These are phyloP conservation scores for Dryadula phaetusa DNA, from an alignment of 2,888 invertebrate genomes.

Conservation along the genomic window DNA sequence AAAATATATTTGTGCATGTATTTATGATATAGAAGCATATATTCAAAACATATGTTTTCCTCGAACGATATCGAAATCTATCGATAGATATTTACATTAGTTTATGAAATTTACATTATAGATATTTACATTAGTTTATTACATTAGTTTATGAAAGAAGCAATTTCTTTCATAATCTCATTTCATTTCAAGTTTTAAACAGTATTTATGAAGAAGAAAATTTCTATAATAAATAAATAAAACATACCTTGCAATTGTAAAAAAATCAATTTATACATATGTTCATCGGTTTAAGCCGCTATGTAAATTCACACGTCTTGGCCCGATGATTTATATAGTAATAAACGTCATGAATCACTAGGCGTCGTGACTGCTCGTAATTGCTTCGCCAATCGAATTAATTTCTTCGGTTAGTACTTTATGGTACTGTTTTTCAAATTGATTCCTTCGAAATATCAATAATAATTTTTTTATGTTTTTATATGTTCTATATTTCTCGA, in stretches of 20 bases:
- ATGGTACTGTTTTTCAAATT: constrained; percentile 78
- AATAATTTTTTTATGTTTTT: constrained; percentile 61
- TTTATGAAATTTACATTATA: too few relatives aligned
- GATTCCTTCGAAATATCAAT: constrained; percentile 69
- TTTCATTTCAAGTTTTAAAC: too few relatives aligned
- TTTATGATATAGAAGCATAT: too few relatives aligned
- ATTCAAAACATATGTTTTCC: too few relatives aligned
- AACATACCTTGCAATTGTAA: not conserved
- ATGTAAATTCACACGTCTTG: constrained; percentile 71
- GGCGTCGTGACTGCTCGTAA: constrained; percentile 79
- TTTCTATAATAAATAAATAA: not conserved
- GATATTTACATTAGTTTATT: too few relatives aligned
- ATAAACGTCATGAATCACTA: constrained; percentile 74
- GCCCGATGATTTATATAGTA: constrained; percentile 68
- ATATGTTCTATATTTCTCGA: constrained; percentile 52
- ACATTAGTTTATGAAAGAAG: too few relatives aligned
- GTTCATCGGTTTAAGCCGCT: constrained; percentile 63
- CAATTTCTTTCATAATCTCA: too few relatives aligned
- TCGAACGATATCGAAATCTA: too few relatives aligned
- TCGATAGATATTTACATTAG: too few relatives aligned
- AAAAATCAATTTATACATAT: constrained; percentile 48
- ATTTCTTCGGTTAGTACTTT: constrained; percentile 75
- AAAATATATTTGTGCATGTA: too few relatives aligned
- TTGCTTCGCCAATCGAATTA: constrained; percentile 82
- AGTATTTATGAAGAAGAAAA: not conserved